Percentiles rank a stretch among this genome's conserved stretches.
These are phyloP conservation scores for Smutsia temminckii DNA, from an alignment of 2,797 vertebrate species.

Conservation along the genomic window DNA sequence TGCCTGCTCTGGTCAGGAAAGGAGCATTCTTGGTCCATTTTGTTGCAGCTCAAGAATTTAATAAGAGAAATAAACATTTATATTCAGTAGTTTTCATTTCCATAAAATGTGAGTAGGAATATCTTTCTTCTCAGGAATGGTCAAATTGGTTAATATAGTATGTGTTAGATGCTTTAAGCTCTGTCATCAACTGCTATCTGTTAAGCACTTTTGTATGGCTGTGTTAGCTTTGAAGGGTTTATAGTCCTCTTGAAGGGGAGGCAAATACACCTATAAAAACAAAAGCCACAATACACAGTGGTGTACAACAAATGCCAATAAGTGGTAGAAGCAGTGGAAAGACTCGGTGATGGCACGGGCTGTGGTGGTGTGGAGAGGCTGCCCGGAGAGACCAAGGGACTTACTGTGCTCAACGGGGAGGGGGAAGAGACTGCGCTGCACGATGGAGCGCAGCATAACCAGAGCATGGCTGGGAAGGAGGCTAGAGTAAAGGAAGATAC, in stretches of 20 bases:
- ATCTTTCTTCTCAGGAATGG: constrained; percentile 6
- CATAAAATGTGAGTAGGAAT: background rate
- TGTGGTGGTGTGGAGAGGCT: background rate
- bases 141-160: constrained; percentile 8
- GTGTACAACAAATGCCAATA: background rate
- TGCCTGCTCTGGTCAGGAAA: constrained; percentile 38
- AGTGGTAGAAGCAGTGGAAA: background rate
- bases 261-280: background rate
- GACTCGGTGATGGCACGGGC: background rate
- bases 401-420: background rate
- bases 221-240: background rate
- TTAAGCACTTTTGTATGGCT: background rate
- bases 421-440: background rate
- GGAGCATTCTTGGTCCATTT: constrained; percentile 17
- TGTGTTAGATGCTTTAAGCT: background rate
- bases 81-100: constrained; percentile 8
- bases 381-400: background rate
- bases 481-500: background rate
- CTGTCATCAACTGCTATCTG: background rate
- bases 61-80: background rate
- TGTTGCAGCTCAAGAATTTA: constrained; percentile 33
- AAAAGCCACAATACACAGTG: background rate
- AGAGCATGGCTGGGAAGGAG: background rate
- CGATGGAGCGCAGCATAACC: background rate
- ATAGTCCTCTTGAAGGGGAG: background rate